phyloP scores from a whole-genome alignment of 1,140 invertebrate genomes.

The Penaeus vannamei region DNA sequence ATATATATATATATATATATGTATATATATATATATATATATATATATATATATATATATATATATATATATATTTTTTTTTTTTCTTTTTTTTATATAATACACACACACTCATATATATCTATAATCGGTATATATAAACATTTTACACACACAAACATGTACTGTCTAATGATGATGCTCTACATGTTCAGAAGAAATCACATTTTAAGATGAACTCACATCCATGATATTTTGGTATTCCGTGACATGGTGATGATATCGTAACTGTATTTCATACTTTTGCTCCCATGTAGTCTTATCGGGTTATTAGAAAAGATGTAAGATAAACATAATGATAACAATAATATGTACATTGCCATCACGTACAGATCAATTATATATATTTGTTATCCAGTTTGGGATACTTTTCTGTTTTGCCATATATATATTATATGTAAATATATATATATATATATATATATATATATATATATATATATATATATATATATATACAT shows the following conservation, averaged over 20 bases:
- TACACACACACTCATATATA: background rate
- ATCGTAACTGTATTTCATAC: too few relatives aligned
- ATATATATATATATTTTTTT: background rate
- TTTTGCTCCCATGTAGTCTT: too few relatives aligned
- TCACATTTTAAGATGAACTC: too few relatives aligned
- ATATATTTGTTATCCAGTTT: too few relatives aligned
- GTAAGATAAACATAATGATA: too few relatives aligned
- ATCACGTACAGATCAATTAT: too few relatives aligned
- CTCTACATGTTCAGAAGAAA: too few relatives aligned
- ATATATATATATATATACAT: slow-evolving; percentile 10
- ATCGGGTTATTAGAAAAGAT: too few relatives aligned
- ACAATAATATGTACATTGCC: too few relatives aligned
- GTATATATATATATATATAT: background rate
- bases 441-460: background rate
- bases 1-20: background rate
- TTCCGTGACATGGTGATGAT: too few relatives aligned
- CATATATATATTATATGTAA: background rate
- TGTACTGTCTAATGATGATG: background rate
- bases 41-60: background rate
- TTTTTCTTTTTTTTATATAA: background rate
- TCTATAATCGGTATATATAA: background rate
- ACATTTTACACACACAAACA: background rate
- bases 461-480: background rate
- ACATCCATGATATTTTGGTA: too few relatives aligned
- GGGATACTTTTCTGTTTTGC: too few relatives aligned